Conservation (phyloP, 2,797 vertebrate genomes). For the Bradypus variegatus region DNA sequence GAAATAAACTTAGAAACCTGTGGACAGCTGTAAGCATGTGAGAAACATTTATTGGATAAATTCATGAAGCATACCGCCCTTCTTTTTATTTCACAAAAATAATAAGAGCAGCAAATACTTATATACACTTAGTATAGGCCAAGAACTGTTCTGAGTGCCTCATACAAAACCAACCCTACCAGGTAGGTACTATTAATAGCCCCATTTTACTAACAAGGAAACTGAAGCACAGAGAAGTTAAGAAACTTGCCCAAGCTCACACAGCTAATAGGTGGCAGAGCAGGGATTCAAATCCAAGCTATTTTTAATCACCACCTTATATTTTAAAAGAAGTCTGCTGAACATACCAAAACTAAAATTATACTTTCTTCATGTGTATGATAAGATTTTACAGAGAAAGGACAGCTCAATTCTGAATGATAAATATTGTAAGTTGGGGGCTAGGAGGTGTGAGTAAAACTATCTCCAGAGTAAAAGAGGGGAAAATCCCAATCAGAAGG, state of each 20-base stretch:
- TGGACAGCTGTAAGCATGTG: not conserved
- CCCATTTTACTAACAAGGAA: not conserved
- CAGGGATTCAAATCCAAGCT: not conserved
- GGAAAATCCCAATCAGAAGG: not conserved
- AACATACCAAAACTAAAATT: not conserved
- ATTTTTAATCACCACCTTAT: not conserved
- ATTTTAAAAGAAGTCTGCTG: not conserved
- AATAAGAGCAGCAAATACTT: not conserved
- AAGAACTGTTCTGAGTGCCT: not conserved
- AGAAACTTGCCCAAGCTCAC: not conserved
- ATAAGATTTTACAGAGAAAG: not conserved
- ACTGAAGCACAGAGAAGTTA: not conserved
- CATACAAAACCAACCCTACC: not conserved
- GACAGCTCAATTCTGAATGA: not conserved
- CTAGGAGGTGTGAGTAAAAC: not conserved
- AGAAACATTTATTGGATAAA: not conserved
- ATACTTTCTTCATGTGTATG: not conserved
- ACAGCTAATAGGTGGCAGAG: not conserved
- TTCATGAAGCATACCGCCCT: not conserved
- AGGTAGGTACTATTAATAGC: not conserved
- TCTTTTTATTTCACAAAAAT: not conserved
- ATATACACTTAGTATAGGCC: not conserved
- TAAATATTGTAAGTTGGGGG: not conserved
- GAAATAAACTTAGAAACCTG: slow-evolving; percentile 18
- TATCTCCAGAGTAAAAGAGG: not conserved